Conservation (phyloP, 2,888 invertebrate species). For the Zhengitettix transpicula region DNA sequence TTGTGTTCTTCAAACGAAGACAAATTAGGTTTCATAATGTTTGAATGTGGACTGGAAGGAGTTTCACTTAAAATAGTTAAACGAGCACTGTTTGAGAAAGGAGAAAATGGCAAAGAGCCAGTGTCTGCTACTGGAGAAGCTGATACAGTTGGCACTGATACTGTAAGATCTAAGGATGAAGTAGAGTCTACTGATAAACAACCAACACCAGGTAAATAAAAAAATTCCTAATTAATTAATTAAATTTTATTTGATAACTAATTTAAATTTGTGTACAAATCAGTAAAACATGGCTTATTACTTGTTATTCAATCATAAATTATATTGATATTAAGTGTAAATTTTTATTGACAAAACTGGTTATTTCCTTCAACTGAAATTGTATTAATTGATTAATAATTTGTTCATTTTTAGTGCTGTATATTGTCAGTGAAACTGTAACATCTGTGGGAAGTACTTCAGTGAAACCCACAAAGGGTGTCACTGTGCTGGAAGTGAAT, state of each 20-base stretch:
- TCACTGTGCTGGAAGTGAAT: background rate
- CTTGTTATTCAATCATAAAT: too few relatives aligned
- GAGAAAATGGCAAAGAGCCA: constrained; percentile 36
- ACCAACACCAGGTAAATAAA: too few relatives aligned
- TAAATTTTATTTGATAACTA: too few relatives aligned
- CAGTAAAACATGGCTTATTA: too few relatives aligned
- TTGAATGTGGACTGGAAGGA: constrained; percentile 88
- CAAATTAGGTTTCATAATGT: constrained; percentile 85
- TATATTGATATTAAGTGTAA: too few relatives aligned
- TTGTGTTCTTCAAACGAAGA: constrained; percentile 27
- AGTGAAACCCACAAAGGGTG: background rate
- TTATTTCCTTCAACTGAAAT: background rate
- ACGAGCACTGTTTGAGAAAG: constrained; percentile 60
- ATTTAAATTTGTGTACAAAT: too few relatives aligned
- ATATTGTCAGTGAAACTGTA: background rate
- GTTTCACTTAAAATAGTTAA: constrained; percentile 64
- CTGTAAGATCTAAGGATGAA: constrained; percentile 26
- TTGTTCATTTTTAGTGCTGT: background rate
- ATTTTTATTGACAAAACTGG: too few relatives aligned
- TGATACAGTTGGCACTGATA: constrained; percentile 31
- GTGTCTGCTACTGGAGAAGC: constrained; percentile 13
- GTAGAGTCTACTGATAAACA: constrained; percentile 20
- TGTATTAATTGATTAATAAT: background rate
- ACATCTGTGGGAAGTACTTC: background rate
- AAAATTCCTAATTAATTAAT: too few relatives aligned